phyloP scores from a whole-genome alignment of 1,140 invertebrate genomes.

The Conus ventricosus region DNA sequence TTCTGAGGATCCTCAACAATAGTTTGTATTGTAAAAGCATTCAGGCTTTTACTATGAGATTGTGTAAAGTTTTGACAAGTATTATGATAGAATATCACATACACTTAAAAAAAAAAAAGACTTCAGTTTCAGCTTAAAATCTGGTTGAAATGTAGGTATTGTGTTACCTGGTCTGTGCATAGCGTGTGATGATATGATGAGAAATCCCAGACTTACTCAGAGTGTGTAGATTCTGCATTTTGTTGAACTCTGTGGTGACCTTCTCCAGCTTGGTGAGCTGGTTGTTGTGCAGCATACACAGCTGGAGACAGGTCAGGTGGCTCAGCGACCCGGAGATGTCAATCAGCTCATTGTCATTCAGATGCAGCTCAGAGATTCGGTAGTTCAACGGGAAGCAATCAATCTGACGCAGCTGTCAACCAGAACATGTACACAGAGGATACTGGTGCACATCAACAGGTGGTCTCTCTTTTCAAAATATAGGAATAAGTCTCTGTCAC shows the following conservation, averaged over 20 bases:
- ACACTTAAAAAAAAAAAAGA: too few species aligned
- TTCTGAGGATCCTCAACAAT: too few species aligned
- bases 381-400: conserved; percentile 61
- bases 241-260: conserved; percentile 65
- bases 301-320: conserved; percentile 65
- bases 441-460: not conserved
- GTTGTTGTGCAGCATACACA: conserved; percentile 70
- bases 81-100: too few species aligned
- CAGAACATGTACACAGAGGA: conserved; percentile 17
- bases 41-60: too few species aligned
- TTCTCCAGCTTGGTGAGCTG: conserved; percentile 69
- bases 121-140: too few species aligned
- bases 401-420: conserved; percentile 58
- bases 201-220: conserved; percentile 61
- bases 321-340: conserved; percentile 62
- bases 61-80: too few species aligned
- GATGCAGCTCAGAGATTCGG: conserved; percentile 65
- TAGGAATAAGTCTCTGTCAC: not conserved
- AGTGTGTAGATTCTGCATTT: conserved; percentile 66
- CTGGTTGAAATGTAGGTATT: too few species aligned
- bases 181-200: too few species aligned
- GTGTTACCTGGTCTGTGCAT: too few species aligned
- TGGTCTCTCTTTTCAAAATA: not conserved
- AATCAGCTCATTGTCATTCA: conserved; percentile 68
- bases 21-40: too few species aligned